Evolutionary conservation across 2,113 vertebrate genomes (phyloP).

Genomic region (Centropus bengalensis): DNA sequence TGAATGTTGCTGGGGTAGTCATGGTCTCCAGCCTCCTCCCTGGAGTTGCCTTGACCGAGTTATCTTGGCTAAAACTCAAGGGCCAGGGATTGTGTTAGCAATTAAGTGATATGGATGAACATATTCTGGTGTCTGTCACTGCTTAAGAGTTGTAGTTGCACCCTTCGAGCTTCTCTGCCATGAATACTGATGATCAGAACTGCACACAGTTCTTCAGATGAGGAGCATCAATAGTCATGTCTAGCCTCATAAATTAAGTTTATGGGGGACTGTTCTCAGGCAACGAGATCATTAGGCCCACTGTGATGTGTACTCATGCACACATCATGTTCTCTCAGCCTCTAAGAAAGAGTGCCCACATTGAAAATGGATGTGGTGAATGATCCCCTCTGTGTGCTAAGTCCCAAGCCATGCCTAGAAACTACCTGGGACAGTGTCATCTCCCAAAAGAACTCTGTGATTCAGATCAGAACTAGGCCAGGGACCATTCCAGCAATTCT

Average conservation of each 20-base stretch:
- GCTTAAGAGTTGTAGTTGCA: background rate
- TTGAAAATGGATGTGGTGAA: background rate
- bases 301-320: background rate
- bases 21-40: background rate
- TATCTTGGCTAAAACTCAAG: background rate
- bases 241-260: background rate
- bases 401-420: background rate
- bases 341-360: background rate
- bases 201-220: background rate
- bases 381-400: background rate
- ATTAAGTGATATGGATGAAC: background rate
- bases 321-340: background rate
- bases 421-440: background rate
- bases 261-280: accelerated
- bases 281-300: background rate
- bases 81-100: background rate
- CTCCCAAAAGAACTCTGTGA: background rate
- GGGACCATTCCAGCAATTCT: background rate
- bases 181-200: background rate
- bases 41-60: background rate
- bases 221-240: background rate
- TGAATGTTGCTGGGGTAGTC: background rate
- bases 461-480: background rate
- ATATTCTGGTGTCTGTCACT: background rate
- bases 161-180: background rate